Percentiles rank a stretch among this genome's conserved stretches.
These are phyloP conservation scores for Hemaris fuciformis DNA, from an alignment of 2,888 invertebrate genomes.

Conservation along the genomic window DNA sequence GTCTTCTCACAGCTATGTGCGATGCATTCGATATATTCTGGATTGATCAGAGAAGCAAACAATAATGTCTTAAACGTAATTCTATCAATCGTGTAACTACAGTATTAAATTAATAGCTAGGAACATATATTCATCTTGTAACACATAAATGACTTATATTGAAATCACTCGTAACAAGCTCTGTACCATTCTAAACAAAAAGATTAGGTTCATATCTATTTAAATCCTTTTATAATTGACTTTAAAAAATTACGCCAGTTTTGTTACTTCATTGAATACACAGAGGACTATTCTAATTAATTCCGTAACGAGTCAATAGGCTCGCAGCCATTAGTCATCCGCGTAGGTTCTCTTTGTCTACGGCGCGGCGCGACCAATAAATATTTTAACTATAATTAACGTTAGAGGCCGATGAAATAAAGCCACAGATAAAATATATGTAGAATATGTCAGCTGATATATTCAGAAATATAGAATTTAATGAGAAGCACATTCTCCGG, in stretches of 20 bases:
- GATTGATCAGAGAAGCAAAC: no score
- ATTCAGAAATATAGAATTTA: conserved; percentile 8
- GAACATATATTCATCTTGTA: no score
- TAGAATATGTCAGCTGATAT: conserved; percentile 3
- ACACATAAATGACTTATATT: no score
- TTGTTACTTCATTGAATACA: conserved; percentile 29
- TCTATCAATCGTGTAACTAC: no score
- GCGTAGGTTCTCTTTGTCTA: conserved; percentile 36
- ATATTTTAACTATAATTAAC: conserved; percentile 21
- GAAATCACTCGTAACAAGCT: no score
- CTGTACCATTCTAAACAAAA: not conserved
- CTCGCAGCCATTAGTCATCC: conserved; percentile 40
- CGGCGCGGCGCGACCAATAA: conserved; percentile 22
- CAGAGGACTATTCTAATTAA: conserved; percentile 36
- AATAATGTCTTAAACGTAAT: no score
- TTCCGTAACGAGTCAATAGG: conserved; percentile 41
- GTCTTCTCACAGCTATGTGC: no score
- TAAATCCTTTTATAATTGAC: not conserved
- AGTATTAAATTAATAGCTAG: no score
- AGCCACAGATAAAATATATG: conserved; percentile 1
- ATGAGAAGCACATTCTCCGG: not conserved
- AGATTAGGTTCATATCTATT: not conserved
- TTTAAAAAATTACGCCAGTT: conserved; percentile 1
- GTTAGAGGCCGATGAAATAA: conserved; percentile 14
- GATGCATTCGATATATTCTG: no score